phyloP scores from a whole-genome alignment of 2,113 vertebrate species.

The Rhabdomys dilectus region DNA sequence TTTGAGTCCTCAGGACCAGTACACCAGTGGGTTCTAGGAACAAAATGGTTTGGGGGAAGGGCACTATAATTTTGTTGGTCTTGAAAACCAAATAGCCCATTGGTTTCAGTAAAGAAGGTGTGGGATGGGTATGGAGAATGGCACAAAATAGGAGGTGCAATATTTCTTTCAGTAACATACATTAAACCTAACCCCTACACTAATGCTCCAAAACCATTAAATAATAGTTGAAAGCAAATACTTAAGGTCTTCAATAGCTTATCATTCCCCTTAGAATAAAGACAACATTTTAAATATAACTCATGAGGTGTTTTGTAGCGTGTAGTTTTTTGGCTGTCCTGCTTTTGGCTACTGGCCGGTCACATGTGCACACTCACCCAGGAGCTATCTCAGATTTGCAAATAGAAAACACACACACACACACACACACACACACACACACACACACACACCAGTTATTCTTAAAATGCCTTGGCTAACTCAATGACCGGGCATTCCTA shows the following conservation, averaged over 20 bases:
- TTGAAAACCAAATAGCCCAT: conserved; percentile 36
- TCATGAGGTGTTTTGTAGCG: neutral
- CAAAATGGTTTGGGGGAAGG: neutral
- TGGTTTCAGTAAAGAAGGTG: neutral
- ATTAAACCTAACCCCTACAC: neutral
- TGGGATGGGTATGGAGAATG: neutral
- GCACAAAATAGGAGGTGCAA: neutral
- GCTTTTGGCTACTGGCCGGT: too few species aligned
- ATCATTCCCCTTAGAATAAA: neutral
- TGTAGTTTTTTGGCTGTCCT: too few species aligned
- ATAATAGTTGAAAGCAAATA: conserved; percentile 4
- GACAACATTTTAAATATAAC: neutral
- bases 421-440: too few species aligned
- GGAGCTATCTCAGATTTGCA: too few species aligned
- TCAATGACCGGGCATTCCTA: too few species aligned
- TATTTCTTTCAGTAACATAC: neutral
- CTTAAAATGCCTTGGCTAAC: too few species aligned
- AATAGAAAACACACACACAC: too few species aligned
- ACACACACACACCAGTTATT: too few species aligned
- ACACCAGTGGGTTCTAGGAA: neutral
- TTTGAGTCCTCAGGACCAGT: neutral
- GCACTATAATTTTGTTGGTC: conserved; percentile 18
- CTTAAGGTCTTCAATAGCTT: neutral
- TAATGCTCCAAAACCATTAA: neutral
- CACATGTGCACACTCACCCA: too few species aligned